A percentile compares a stretch with the other conserved stretches of the same genome.
These are phyloP conservation scores for Columbina picui DNA, from an alignment of 2,113 vertebrate genomes.

Conservation along the genomic window DNA sequence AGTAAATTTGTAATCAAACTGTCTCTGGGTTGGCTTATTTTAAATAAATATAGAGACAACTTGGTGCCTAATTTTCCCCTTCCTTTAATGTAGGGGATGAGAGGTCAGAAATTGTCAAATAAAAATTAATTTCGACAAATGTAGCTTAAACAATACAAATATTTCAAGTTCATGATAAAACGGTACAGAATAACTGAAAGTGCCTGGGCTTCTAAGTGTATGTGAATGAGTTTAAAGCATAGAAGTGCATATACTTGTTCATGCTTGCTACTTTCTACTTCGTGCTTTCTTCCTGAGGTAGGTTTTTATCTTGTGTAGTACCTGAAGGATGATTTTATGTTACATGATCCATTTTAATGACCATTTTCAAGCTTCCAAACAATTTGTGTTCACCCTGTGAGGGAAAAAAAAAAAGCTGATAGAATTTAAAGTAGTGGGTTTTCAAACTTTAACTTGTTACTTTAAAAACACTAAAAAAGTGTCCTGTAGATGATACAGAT, in stretches of 20 bases:
- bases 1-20: not conserved
- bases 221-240: not conserved
- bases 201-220: not conserved
- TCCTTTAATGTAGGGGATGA: not conserved
- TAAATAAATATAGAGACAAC: not conserved
- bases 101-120: not conserved
- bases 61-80: not conserved
- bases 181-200: not conserved
- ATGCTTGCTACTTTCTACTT: not conserved
- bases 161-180: not conserved
- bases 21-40: not conserved
- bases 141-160: not conserved
- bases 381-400: rapidly evolving
- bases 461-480: not conserved
- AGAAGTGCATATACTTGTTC: rapidly evolving
- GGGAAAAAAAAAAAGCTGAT: not conserved
- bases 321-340: not conserved
- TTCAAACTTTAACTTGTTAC: not conserved
- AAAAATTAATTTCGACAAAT: not conserved
- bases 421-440: not conserved
- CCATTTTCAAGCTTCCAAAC: not conserved
- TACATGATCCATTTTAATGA: not conserved
- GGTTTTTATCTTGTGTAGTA: not conserved
- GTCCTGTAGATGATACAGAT: not conserved
- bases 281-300: not conserved